Percentiles rank a stretch among this genome's conserved stretches.
phyloP scores from a whole-genome alignment of 2,797 vertebrate genomes.

The Benthosema pterotum region DNA sequence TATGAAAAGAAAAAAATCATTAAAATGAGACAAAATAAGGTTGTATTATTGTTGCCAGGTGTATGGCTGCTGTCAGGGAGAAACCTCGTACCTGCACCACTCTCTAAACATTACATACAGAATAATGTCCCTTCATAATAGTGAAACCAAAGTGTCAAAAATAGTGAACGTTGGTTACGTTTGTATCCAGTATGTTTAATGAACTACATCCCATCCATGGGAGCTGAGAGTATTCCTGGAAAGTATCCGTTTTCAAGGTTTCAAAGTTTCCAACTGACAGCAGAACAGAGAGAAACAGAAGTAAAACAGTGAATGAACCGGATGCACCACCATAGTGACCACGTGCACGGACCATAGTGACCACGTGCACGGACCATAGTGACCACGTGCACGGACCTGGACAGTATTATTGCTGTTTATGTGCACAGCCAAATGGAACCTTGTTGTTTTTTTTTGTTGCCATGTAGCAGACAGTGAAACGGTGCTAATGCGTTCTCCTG shows the following conservation, averaged over 20 bases:
- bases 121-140: no score
- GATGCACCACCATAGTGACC: slow-evolving; percentile 4
- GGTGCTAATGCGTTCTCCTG: neutral
- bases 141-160: no score
- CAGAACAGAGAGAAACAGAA: slow-evolving; percentile 12
- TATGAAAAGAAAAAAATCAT: slow-evolving; percentile 61
- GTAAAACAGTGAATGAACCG: slow-evolving; percentile 7
- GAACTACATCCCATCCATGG: no score
- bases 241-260: no score
- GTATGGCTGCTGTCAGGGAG: neutral
- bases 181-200: no score
- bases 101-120: no score
- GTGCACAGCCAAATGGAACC: neutral
- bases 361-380: slow-evolving; percentile 17
- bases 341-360: slow-evolving; percentile 13
- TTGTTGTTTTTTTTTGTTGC: no score
- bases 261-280: no score
- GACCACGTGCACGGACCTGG: slow-evolving; percentile 20
- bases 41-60: slow-evolving; percentile 34
- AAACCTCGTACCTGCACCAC: no score
- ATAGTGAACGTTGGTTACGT: no score
- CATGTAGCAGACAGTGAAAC: neutral
- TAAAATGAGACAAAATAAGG: slow-evolving; percentile 34
- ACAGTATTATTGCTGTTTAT: slow-evolving; percentile 13
- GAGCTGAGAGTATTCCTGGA: neutral